These are phyloP conservation scores for Oryzias javanicus DNA, from an alignment of 2,113 vertebrate genomes.

Conservation along the genomic window DNA sequence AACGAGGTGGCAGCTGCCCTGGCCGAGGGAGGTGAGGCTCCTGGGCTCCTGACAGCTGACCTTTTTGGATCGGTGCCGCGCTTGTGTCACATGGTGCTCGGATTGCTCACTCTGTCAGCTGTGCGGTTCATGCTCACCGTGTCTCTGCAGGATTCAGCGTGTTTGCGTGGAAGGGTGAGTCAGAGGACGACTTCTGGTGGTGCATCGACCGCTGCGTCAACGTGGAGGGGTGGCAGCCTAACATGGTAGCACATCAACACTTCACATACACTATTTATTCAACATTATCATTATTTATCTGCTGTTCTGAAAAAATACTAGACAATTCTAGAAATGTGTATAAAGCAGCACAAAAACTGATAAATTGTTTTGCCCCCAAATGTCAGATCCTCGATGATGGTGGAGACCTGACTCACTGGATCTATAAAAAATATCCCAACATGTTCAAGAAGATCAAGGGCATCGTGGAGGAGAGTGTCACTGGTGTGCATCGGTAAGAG, in stretches of 20 bases:
- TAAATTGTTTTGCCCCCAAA: not conserved
- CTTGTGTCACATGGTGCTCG: not conserved
- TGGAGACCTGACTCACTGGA: slow-evolving; percentile 98
- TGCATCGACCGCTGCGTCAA: slow-evolving; percentile 98
- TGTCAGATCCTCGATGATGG: slow-evolving; percentile 96
- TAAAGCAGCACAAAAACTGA: no score
- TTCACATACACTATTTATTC: no score
- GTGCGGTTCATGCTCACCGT: not conserved
- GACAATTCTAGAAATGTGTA: no score
- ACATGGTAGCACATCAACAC: slow-evolving; percentile 82
- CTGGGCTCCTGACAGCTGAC: slow-evolving; percentile 15
- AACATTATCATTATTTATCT: no score
- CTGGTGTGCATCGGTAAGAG: slow-evolving; percentile 92
- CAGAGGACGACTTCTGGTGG: slow-evolving; percentile 99
- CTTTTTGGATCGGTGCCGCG: not conserved
- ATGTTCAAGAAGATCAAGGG: slow-evolving; percentile 99
- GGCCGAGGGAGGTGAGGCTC: slow-evolving; percentile 87
- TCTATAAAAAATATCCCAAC: slow-evolving; percentile 99
- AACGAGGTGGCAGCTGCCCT: slow-evolving; percentile 96
- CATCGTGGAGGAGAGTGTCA: slow-evolving; percentile 98
- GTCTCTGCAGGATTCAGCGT: slow-evolving; percentile 86
- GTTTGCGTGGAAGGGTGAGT: slow-evolving; percentile 98
- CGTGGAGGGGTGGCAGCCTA: slow-evolving; percentile 97
- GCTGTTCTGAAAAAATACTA: no score
- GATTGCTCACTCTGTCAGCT: no score